These are phyloP conservation scores for Schizothorax lantsangensis DNA, from an alignment of 2,797 vertebrate species.

Conservation along the genomic window DNA sequence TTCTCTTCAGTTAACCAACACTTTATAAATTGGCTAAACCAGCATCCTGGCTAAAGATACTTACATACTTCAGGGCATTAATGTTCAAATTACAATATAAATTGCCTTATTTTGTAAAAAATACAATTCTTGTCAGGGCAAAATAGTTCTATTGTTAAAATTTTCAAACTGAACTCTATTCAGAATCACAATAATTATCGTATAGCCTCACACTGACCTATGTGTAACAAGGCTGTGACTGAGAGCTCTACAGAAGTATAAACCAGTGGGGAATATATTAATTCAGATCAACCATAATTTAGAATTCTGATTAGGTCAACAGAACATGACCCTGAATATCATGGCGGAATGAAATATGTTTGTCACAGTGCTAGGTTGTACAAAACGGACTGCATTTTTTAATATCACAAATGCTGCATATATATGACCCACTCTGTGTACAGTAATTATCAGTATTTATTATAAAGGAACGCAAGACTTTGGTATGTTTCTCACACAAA, in stretches of 20 bases:
- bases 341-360: neutral
- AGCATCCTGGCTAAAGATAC: neutral
- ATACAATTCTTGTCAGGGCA: neutral
- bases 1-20: neutral
- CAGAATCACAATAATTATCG: slow-evolving; percentile 1
- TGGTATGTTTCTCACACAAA: neutral
- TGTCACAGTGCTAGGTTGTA: neutral
- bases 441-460: neutral
- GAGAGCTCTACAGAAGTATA: neutral
- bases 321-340: slow-evolving; percentile 63
- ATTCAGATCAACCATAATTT: slow-evolving; percentile 31
- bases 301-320: slow-evolving; percentile 72
- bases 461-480: slow-evolving; percentile 1
- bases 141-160: neutral
- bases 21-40: neutral
- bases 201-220: neutral
- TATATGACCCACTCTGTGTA: neutral
- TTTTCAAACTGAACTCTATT: neutral
- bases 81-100: neutral
- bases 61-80: neutral
- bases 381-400: neutral
- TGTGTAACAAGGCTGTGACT: slow-evolving; percentile 9
- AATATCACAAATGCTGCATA: neutral
- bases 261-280: slow-evolving; percentile 8
- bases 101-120: slow-evolving; percentile 1